phyloP scores from a whole-genome alignment of 2,797 vertebrate species.

The Falco cherrug region DNA sequence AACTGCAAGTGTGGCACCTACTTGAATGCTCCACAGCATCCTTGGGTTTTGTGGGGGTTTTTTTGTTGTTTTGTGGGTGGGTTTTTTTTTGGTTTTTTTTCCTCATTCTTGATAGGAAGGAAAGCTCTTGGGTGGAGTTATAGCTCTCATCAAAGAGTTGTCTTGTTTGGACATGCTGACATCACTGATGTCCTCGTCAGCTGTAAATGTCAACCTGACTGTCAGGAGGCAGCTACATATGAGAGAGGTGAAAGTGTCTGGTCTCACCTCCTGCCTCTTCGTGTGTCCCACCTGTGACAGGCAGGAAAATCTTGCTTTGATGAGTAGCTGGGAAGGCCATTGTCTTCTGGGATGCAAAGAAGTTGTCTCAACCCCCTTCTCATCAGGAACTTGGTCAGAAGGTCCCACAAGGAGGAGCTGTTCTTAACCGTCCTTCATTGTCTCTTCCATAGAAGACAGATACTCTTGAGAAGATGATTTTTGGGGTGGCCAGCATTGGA shows the following conservation, averaged over 20 bases:
- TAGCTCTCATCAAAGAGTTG: background rate
- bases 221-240: background rate
- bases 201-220: conserved; percentile 4
- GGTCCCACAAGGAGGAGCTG: background rate
- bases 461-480: background rate
- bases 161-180: background rate
- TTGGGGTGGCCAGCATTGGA: background rate
- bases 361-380: background rate
- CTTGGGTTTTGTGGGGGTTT: background rate
- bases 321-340: background rate
- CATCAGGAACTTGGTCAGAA: background rate
- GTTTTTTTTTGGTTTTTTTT: background rate
- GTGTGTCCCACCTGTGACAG: background rate
- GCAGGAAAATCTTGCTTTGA: background rate
- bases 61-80: too few species aligned
- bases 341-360: background rate
- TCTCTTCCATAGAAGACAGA: background rate
- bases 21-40: background rate
- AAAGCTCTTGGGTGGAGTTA: background rate
- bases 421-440: background rate
- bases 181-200: conserved; percentile 1
- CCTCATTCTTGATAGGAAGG: background rate
- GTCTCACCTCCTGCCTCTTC: background rate
- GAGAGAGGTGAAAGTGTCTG: background rate
- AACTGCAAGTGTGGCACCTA: background rate